A percentile compares a stretch with the other conserved stretches of the same genome.
phyloP scores from a whole-genome alignment of 2,113 vertebrate species.

The Collichthys lucidus region DNA sequence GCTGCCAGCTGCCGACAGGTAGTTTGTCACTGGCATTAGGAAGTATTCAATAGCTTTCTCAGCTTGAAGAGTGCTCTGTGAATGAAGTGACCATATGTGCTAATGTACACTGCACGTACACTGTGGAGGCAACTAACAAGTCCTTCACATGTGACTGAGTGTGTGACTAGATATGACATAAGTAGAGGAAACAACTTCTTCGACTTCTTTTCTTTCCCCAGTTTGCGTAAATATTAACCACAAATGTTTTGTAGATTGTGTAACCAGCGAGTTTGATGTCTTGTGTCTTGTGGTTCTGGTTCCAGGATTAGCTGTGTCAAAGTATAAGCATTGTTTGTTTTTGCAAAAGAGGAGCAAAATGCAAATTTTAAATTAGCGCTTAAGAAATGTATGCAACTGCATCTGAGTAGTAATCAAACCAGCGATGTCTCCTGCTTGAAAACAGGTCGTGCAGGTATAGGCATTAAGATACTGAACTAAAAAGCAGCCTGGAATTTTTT shows the following conservation, averaged over 20 bases:
- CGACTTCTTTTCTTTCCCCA: neutral
- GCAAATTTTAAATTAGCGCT: neutral
- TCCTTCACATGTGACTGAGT: neutral
- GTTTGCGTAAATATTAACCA: neutral
- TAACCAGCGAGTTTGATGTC: neutral
- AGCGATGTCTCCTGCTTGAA: slow-evolving; percentile 1
- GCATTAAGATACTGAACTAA: slow-evolving; percentile 23
- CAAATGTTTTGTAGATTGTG: neutral
- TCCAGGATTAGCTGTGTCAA: neutral
- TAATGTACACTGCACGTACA: slow-evolving; percentile 27
- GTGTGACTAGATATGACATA: neutral
- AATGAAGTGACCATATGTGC: slow-evolving; percentile 50
- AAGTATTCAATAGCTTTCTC: slow-evolving; percentile 62
- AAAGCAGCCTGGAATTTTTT: slow-evolving; percentile 45
- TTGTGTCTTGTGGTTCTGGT: neutral
- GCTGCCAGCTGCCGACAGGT: slow-evolving; percentile 65
- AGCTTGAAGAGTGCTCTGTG: slow-evolving; percentile 35
- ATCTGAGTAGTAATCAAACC: neutral
- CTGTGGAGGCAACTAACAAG: slow-evolving; percentile 1
- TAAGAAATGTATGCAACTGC: neutral
- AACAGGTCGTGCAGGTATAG: slow-evolving; percentile 69
- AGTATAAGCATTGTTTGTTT: neutral
- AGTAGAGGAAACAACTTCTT: neutral
- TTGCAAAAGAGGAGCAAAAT: neutral
- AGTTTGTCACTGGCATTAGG: slow-evolving; percentile 50